Evolutionary conservation across 2,888 invertebrate genomes (phyloP), one percentile per base, ranked within the genome.

Genomic region (Clusia tigrina): DNA sequence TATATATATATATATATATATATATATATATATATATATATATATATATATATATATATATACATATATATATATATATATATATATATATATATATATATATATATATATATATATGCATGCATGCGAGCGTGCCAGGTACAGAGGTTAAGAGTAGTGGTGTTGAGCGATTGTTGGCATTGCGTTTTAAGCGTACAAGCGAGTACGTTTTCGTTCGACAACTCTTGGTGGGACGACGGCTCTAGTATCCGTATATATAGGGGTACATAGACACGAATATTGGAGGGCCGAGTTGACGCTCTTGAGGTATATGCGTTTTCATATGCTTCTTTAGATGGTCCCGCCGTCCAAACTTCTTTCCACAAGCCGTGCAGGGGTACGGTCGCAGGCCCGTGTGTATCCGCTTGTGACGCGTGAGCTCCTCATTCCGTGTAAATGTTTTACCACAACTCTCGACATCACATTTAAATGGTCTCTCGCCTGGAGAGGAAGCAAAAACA

Each of bases 291-390:
- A 88, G 85, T 63, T 87, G 86, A 67, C 88, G 87, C 22, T 88
- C 88, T 64, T 88, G 88, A 17, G 88, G 80, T 72, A 84, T 86
- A 77, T 97, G 96, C 0, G 95, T 96, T 76, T 93, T 89, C 63
- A 91, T 90, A 79, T 98, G 97, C 77, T 97, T 98, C 84, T 95
- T 95, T 63, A 98, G 86, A 80, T 98, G 97, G 81, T 98, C 97
- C 73, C 96, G 91, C 51, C 97, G 87, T 0, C 96, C 96, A 79
- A 97, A 98, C 67, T 92, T 89, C 85, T 98, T 98, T 2, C 94
- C 93, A 77, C 97, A 98, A 18, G 91, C 89, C 0, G 88, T 85
- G 79, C 97, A 98, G 0, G 93, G 89, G 80, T 91, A 96, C 0
- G 96, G 94, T 54, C 94, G 87, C 0, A 94, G 85, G 0, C 95